These are phyloP conservation scores for Enoplosus armatus DNA, from an alignment of 2,797 vertebrate genomes.

Conservation along the genomic window DNA sequence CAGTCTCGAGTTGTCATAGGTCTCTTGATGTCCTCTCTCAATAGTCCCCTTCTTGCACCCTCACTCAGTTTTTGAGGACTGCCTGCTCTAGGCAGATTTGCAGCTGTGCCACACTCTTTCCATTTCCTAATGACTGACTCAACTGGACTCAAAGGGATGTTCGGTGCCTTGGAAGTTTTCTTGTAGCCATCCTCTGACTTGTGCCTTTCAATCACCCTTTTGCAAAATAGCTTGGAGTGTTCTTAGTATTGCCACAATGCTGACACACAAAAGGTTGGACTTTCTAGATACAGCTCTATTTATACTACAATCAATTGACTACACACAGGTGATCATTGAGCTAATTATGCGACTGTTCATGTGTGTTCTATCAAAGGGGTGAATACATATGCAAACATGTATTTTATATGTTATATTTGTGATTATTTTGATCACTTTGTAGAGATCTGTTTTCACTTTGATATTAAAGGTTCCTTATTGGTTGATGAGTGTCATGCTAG, in stretches of 20 bases:
- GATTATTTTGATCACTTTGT: neutral
- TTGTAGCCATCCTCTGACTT: neutral
- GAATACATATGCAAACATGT: neutral
- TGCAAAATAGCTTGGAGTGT: no score
- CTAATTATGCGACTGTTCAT: neutral
- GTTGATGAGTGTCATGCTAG: neutral
- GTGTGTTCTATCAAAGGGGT: neutral
- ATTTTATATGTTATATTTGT: neutral
- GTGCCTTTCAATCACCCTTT: slow-evolving; percentile 1
- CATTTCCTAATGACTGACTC: slow-evolving; percentile 21
- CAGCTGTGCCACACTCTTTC: neutral
- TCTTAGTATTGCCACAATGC: neutral
- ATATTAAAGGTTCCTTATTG: neutral
- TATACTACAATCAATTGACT: neutral
- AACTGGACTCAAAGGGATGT: slow-evolving; percentile 8
- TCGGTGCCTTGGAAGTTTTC: neutral
- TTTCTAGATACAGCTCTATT: neutral
- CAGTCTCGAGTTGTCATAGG: neutral
- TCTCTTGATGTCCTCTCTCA: neutral
- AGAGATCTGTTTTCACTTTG: no score
- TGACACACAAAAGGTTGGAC: neutral
- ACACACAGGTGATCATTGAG: neutral
- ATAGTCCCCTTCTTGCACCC: neutral
- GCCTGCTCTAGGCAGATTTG: neutral
- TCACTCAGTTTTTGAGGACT: neutral